Percentiles rank a stretch among this genome's conserved stretches.
These are phyloP conservation scores for Brachionus sp. DNA, from an alignment of 1,140 invertebrate species.

Conservation along the genomic window DNA sequence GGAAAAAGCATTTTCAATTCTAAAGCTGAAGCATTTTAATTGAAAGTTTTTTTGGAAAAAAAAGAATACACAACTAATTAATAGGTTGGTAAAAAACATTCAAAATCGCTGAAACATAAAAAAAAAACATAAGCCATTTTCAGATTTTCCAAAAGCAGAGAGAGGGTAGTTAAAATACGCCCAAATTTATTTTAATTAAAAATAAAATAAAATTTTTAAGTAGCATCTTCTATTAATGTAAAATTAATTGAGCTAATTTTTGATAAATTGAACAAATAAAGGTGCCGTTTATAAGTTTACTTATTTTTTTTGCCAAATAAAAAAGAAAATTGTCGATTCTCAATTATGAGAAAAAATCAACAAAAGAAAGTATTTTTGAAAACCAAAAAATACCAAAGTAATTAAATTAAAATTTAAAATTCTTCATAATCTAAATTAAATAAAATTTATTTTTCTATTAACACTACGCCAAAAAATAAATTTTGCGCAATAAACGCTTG, in stretches of 20 bases:
- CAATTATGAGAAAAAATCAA: neutral
- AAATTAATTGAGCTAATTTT: neutral
- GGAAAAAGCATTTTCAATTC: neutral
- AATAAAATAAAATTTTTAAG: neutral
- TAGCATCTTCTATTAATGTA: neutral
- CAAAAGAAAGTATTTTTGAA: neutral
- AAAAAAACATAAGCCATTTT: neutral
- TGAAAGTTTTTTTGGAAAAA: conserved; percentile 10
- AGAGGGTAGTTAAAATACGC: neutral
- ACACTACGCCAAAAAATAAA: neutral
- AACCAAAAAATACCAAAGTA: neutral
- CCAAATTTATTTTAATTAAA: neutral
- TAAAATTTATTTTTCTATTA: neutral
- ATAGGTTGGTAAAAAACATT: neutral
- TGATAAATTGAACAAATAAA: neutral
- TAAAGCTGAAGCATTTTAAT: conserved; percentile 29
- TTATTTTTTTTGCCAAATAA: neutral
- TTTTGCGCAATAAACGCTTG: neutral
- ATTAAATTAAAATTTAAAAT: neutral
- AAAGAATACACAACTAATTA: conserved; percentile 28
- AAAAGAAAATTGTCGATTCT: neutral
- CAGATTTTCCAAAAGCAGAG: conserved; percentile 4
- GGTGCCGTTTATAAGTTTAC: neutral
- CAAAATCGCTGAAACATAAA: conserved; percentile 38
- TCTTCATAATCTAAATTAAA: neutral